These are phyloP conservation scores for Hirtodrosophila cameraria DNA, from an alignment of 2,888 invertebrate genomes.

Conservation along the genomic window DNA sequence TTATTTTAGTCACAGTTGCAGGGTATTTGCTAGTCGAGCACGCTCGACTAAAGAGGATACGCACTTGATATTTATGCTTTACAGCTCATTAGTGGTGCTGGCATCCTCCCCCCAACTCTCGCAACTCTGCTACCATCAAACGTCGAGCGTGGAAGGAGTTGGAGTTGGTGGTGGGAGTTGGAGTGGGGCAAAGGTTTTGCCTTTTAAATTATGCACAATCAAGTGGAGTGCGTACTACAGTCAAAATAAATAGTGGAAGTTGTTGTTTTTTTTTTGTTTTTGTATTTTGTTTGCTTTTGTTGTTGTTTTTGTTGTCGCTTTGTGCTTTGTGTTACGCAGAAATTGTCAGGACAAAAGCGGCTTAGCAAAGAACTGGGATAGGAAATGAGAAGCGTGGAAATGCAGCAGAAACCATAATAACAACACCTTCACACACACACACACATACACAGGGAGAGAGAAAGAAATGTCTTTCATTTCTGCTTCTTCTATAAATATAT, in stretches of 20 bases:
- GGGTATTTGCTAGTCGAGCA: background rate
- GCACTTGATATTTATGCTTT: constrained; percentile 24
- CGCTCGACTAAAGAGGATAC: no score
- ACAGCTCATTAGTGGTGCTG: constrained; percentile 57
- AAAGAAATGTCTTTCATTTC: constrained; percentile 12
- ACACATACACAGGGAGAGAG: background rate
- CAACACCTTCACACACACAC: constrained; percentile 26
- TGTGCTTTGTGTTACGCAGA: constrained; percentile 18
- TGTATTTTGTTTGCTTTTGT: constrained; percentile 19
- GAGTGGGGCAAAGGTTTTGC: constrained; percentile 5
- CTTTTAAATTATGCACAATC: constrained; percentile 62
- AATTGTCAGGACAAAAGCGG: constrained; percentile 15
- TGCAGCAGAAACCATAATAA: constrained; percentile 55
- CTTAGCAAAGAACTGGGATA: constrained; percentile 1
- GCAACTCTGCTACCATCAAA: no score
- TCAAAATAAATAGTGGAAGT: constrained; percentile 57
- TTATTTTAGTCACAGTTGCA: no score
- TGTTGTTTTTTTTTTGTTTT: constrained; percentile 12
- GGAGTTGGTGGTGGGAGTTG: no score
- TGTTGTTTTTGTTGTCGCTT: constrained; percentile 13
- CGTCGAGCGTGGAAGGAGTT: no score
- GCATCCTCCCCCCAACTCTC: background rate
- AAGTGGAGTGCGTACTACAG: constrained; percentile 63
- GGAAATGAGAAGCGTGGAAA: constrained; percentile 43
- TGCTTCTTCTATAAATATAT: constrained; percentile 2